Percentiles rank a stretch among this genome's conserved stretches.
These are phyloP conservation scores for Uloborus diversus DNA, from an alignment of 1,140 invertebrate species.

Conservation along the genomic window DNA sequence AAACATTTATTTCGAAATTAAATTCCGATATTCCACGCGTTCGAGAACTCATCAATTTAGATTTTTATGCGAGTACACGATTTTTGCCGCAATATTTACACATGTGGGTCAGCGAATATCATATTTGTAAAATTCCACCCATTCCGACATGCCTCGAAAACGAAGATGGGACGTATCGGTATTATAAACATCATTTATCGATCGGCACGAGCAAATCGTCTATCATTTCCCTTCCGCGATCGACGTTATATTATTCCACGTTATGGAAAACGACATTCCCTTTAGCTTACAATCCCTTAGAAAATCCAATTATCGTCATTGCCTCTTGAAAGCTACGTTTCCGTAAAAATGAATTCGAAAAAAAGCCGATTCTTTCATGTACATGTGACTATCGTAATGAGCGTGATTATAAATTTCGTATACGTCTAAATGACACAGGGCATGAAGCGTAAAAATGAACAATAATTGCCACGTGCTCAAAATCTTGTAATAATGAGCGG, in stretches of 20 bases:
- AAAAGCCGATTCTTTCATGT: background rate
- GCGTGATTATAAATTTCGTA: slow-evolving; percentile 17
- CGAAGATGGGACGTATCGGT: too few species aligned
- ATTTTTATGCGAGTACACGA: background rate
- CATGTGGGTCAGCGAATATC: too few species aligned
- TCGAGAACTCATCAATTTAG: background rate
- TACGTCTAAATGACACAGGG: slow-evolving; percentile 17
- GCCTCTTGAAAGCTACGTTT: background rate
- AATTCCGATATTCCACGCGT: background rate
- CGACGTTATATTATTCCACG: background rate
- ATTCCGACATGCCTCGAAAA: too few species aligned
- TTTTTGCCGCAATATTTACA: background rate
- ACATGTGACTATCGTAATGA: slow-evolving; percentile 20
- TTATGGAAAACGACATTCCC: background rate
- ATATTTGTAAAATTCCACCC: too few species aligned
- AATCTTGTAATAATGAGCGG: background rate
- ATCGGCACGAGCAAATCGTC: too few species aligned
- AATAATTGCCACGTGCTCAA: background rate
- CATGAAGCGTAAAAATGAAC: slow-evolving; percentile 2
- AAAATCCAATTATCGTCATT: slow-evolving; percentile 11
- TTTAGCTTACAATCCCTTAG: slow-evolving; percentile 15
- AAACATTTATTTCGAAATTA: background rate
- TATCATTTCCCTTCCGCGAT: too few species aligned
- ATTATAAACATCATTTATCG: too few species aligned
- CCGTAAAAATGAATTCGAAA: slow-evolving; percentile 19